A percentile compares a stretch with the other conserved stretches of the same genome.
These are phyloP conservation scores for Apostichopus californicus DNA, from an alignment of 35 echinoderm and acorn worm species.

Conservation along the genomic window DNA sequence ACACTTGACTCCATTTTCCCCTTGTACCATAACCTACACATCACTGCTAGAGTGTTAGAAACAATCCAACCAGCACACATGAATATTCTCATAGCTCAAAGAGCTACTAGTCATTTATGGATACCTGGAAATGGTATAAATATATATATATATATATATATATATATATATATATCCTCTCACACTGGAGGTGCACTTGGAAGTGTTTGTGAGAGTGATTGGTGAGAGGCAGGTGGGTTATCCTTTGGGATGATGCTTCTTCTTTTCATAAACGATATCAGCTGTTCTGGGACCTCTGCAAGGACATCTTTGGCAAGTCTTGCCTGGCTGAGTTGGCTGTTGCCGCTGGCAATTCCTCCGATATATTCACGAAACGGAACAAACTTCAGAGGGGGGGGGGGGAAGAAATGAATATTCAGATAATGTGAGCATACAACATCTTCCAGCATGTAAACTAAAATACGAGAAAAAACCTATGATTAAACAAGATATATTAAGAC, in stretches of 20 bases:
- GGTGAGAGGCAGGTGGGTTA: slow-evolving; percentile 49
- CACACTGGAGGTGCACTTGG: slow-evolving; percentile 49
- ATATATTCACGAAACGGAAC: slow-evolving; percentile 95
- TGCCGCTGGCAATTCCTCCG: slow-evolving; percentile 53
- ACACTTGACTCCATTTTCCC: too few species aligned
- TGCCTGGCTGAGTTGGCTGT: slow-evolving; percentile 83
- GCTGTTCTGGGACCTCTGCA: slow-evolving; percentile 92
- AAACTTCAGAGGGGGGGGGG: slow-evolving; percentile 62
- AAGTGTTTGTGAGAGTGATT: slow-evolving; percentile 41
- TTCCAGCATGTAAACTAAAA: background rate
- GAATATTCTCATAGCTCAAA: too few species aligned
- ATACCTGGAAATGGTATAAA: too few species aligned
- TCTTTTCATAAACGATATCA: slow-evolving; percentile 91
- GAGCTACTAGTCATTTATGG: too few species aligned
- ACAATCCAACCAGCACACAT: too few species aligned
- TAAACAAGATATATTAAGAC: too few species aligned
- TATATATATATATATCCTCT: background rate
- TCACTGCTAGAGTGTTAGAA: too few species aligned
- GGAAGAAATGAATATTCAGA: slow-evolving; percentile 19
- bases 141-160: too few species aligned
- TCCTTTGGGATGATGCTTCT: slow-evolving; percentile 68
- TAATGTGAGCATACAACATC: slow-evolving; percentile 5
- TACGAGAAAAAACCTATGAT: background rate
- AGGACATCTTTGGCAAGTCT: slow-evolving; percentile 96
- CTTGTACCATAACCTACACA: too few species aligned